Evolutionary conservation across 2,113 vertebrate genomes (phyloP).

Genomic region (Motacilla alba): DNA sequence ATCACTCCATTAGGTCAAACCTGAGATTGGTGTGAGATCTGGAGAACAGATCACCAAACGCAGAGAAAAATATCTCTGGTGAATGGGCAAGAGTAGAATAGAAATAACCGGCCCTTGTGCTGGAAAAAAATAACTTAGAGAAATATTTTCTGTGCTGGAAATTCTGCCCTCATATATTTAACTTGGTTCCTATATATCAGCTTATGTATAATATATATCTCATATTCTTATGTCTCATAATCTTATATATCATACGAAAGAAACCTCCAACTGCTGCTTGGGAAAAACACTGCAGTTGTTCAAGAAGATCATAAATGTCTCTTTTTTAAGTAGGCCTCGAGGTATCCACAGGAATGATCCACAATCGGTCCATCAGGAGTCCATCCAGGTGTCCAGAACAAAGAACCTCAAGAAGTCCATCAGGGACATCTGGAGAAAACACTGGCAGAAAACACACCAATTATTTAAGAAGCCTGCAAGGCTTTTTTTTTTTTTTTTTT

Average conservation of each 20-base stretch:
- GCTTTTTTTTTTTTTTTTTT: neutral
- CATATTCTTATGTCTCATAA: neutral
- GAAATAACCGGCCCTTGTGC: neutral
- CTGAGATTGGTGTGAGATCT: neutral
- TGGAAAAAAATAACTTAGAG: neutral
- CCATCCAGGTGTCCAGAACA: neutral
- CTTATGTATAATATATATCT: neutral
- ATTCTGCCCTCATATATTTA: neutral
- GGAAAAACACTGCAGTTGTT: neutral
- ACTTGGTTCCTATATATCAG: neutral
- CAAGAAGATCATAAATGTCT: neutral
- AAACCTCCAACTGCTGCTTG: neutral
- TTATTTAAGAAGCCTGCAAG: neutral
- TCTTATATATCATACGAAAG: neutral
- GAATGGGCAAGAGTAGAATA: neutral
- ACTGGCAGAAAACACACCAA: neutral
- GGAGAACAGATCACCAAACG: neutral
- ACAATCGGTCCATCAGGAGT: neutral
- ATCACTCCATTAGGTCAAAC: neutral
- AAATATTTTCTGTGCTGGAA: neutral
- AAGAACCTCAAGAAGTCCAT: neutral
- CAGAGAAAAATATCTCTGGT: neutral
- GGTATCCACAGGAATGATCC: too few species aligned
- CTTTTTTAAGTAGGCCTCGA: fast-evolving
- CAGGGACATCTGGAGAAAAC: neutral